Evolutionary conservation across 1,140 invertebrate species (phyloP).

Genomic region (Drosophila rhopaloa): DNA sequence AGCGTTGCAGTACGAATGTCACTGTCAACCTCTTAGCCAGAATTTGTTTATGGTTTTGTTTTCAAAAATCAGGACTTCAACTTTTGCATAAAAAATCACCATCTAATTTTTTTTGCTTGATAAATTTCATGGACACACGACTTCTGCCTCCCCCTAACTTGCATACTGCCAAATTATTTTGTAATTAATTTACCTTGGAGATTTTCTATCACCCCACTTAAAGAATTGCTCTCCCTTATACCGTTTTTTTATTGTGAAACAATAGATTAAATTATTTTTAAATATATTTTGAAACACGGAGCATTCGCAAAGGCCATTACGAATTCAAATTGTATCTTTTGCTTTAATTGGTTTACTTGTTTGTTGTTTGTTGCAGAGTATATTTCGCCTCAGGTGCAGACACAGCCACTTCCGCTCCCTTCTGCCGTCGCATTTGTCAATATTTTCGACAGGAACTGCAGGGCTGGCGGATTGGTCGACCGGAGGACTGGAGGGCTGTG

Average conservation of each 20-base stretch:
- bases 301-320: constrained; percentile 50
- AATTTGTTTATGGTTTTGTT: not conserved
- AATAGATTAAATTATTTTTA: constrained; percentile 23
- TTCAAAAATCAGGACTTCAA: not conserved
- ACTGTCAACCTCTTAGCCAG: not conserved
- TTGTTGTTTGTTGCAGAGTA: constrained; percentile 58
- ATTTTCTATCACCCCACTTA: not conserved
- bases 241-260: not conserved
- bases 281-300: constrained; percentile 26
- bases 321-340: constrained; percentile 78
- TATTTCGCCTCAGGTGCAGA: constrained; percentile 68
- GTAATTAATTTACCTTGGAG: constrained; percentile 13
- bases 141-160: not conserved
- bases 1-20: not conserved
- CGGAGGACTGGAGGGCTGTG: constrained; percentile 17
- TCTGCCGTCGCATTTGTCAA: constrained; percentile 62
- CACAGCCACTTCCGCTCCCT: constrained; percentile 34
- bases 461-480: constrained; percentile 9
- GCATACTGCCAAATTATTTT: constrained; percentile 9
- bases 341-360: constrained; percentile 79
- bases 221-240: not conserved
- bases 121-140: too few species aligned
- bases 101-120: too few species aligned
- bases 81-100: too few species aligned
- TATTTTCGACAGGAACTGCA: constrained; percentile 63